phyloP scores from a whole-genome alignment of 2,797 vertebrate genomes.

The Ataeniobius toweri region DNA sequence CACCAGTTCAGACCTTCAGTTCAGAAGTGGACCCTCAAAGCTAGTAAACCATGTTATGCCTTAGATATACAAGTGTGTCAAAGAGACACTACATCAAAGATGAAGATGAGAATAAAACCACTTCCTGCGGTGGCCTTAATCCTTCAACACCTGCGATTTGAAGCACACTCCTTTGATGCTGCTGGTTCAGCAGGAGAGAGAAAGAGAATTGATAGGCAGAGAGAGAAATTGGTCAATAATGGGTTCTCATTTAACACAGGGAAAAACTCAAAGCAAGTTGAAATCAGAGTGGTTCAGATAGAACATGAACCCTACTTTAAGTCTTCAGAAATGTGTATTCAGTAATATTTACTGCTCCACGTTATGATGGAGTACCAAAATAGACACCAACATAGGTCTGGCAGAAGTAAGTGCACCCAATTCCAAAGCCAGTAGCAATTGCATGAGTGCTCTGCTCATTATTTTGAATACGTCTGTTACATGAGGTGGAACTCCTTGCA shows the following conservation, averaged over 20 bases:
- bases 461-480: slow-evolving; percentile 14
- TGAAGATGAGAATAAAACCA: slow-evolving; percentile 65
- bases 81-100: slow-evolving; percentile 73
- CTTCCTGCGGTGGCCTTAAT: slow-evolving; percentile 80
- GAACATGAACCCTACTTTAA: slow-evolving; percentile 25
- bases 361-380: slow-evolving; percentile 48
- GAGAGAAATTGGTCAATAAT: slow-evolving; percentile 36
- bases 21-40: slow-evolving; percentile 10
- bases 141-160: slow-evolving; percentile 81
- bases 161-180: slow-evolving; percentile 78
- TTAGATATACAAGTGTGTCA: slow-evolving; percentile 58
- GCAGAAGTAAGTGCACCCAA: slow-evolving; percentile 30
- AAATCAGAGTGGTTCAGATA: slow-evolving; percentile 21
- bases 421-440: slow-evolving; percentile 38
- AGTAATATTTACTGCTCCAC: slow-evolving; percentile 40
- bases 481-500: neutral
- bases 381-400: slow-evolving; percentile 31
- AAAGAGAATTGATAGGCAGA: slow-evolving; percentile 52
- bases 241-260: slow-evolving; percentile 44
- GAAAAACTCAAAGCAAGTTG: slow-evolving; percentile 46
- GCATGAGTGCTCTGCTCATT: slow-evolving; percentile 18
- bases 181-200: slow-evolving; percentile 58
- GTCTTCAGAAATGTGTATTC: slow-evolving; percentile 19
- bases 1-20: slow-evolving; percentile 27
- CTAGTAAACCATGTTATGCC: slow-evolving; percentile 36